These are phyloP conservation scores for Phortica variegata DNA, from an alignment of 1,140 invertebrate genomes.

Conservation along the genomic window DNA sequence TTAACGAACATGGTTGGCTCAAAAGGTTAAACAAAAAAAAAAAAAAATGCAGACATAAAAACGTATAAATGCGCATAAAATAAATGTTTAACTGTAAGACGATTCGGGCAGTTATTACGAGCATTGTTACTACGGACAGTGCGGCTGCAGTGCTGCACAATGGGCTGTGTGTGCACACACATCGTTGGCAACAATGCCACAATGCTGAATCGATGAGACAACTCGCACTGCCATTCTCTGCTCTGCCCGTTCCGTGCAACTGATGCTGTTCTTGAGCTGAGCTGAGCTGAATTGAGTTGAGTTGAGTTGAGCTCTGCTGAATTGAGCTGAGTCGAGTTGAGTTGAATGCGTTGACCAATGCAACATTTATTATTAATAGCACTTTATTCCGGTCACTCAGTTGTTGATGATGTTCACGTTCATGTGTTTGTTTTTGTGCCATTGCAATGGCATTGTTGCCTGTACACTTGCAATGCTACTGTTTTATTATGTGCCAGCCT, in stretches of 20 bases:
- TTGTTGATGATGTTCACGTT: slow-evolving; percentile 9
- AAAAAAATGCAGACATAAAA: not conserved
- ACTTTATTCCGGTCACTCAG: slow-evolving; percentile 43
- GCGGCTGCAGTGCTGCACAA: too few relatives aligned
- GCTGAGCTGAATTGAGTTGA: not conserved
- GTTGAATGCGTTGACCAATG: slow-evolving; percentile 12
- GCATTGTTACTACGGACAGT: too few relatives aligned
- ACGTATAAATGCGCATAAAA: not conserved
- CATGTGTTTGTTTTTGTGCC: slow-evolving; percentile 21
- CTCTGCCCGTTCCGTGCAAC: not conserved
- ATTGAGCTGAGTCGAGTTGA: not conserved
- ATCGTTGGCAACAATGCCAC: not conserved
- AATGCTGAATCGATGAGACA: not conserved
- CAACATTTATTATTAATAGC: slow-evolving; percentile 54
- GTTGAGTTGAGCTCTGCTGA: not conserved
- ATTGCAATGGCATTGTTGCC: too few relatives aligned
- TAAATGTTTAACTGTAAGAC: not conserved
- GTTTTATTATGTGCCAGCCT: slow-evolving; percentile 35
- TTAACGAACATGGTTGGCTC: not conserved
- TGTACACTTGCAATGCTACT: too few relatives aligned
- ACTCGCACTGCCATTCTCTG: not conserved
- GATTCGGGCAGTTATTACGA: not conserved
- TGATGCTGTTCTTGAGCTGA: slow-evolving; percentile 6
- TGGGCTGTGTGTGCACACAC: too few relatives aligned
- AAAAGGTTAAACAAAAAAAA: not conserved